A percentile compares a stretch with the other conserved stretches of the same genome.
Conservation (phyloP, 1,140 invertebrate genomes). For the Drosophila pandora region DNA sequence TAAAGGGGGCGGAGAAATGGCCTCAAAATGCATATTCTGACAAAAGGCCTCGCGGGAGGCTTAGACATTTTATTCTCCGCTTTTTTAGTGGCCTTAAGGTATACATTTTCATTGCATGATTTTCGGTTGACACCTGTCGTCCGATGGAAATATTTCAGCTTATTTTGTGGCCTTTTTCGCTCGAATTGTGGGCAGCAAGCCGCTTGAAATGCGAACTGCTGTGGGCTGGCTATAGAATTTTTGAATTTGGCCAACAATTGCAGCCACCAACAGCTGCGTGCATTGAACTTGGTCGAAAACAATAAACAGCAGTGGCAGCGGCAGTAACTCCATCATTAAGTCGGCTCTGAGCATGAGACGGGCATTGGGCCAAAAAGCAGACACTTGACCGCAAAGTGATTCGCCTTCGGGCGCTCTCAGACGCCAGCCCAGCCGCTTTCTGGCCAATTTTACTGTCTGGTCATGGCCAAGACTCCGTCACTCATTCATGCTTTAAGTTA, state of each 20-base stretch:
- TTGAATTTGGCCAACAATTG: constrained; percentile 47
- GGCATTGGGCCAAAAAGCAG: constrained; percentile 43
- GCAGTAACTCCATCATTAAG: constrained; percentile 33
- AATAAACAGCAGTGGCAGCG: constrained; percentile 13
- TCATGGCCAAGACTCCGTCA: constrained; percentile 44
- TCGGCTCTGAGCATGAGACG: constrained; percentile 20
- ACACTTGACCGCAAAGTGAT: constrained; percentile 50
- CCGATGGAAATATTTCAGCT: constrained; percentile 39
- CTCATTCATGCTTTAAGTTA: constrained; percentile 18
- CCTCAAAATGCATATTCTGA: background rate
- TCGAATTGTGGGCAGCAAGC: constrained; percentile 37
- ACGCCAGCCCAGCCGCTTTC: constrained; percentile 1
- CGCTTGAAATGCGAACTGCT: constrained; percentile 5
- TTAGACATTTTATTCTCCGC: constrained; percentile 9
- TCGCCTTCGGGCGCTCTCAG: constrained; percentile 10
- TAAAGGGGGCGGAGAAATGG: constrained; percentile 3
- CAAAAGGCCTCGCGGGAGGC: background rate
- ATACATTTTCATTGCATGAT: constrained; percentile 48
- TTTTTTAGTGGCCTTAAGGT: constrained; percentile 21
- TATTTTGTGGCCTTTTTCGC: constrained; percentile 48
- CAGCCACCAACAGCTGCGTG: constrained; percentile 44
- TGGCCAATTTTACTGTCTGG: constrained; percentile 38
- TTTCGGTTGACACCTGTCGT: constrained; percentile 46
- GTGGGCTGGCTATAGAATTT: constrained; percentile 43
- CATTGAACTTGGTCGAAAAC: constrained; percentile 44